phyloP scores from a whole-genome alignment of 2,888 invertebrate genomes.

The Corbicula japonica region DNA sequence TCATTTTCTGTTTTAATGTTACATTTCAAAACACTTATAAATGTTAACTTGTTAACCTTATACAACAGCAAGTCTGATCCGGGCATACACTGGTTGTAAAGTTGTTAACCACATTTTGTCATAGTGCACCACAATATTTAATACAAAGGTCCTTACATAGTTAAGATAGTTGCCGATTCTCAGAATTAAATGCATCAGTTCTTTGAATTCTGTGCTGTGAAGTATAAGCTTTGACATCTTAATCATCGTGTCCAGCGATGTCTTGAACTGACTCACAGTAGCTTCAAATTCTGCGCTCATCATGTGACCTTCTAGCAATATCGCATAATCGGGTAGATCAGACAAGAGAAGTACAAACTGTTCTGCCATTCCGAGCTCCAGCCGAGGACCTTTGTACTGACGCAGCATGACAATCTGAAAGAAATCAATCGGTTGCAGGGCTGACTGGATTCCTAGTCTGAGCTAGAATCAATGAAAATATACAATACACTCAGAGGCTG shows the following conservation, averaged over 20 bases:
- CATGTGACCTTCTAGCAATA: conserved; percentile 86
- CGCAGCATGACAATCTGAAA: conserved; percentile 85
- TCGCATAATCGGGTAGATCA: conserved; percentile 85
- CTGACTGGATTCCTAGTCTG: too few species aligned
- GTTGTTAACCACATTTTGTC: too few species aligned
- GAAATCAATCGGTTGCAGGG: too few species aligned
- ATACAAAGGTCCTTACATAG: conserved; percentile 81
- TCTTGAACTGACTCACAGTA: conserved; percentile 72
- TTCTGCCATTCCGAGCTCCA: conserved; percentile 87
- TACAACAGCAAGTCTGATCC: too few species aligned
- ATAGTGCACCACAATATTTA: too few species aligned
- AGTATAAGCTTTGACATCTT: conserved; percentile 73
- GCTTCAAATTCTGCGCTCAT: conserved; percentile 86
- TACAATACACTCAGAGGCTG: too few species aligned
- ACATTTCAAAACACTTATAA: too few species aligned
- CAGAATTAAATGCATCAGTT: conserved; percentile 82
- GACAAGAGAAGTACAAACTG: conserved; percentile 86
- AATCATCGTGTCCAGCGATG: conserved; percentile 73
- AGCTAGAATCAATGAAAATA: too few species aligned
- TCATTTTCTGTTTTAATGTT: too few species aligned
- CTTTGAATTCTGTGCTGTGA: conserved; percentile 74
- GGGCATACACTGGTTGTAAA: too few species aligned
- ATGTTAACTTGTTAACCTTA: too few species aligned
- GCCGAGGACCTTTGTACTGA: conserved; percentile 82
- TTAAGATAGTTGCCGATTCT: conserved; percentile 85